Base-by-base conservation (phyloP, 2,113 vertebrate genomes). In the Phodopus roborovskii region DNA sequence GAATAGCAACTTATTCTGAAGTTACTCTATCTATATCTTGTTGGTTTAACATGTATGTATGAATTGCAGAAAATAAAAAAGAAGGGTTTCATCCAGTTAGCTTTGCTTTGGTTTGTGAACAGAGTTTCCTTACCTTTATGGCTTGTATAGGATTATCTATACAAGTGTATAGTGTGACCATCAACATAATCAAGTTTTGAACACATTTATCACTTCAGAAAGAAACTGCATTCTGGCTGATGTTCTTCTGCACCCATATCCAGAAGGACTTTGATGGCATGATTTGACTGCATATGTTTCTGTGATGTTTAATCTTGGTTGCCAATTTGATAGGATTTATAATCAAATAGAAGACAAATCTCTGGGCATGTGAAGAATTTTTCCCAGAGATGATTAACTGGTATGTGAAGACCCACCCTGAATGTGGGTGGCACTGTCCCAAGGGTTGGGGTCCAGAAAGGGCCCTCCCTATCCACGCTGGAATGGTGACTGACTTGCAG, bases 1-100 rank as follows among this genome's bases (percentile, higher is more conserved):
- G 86, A 96, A 86, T 5, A 45, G 39, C 88, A 94, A 88, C 60
- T 60, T 12, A 70, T 39, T 85, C 36, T 84, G 50, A 90, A 95
- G 33, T 77, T 75, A 79, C 56, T 42, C 33, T 26, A 77, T 22
- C 70, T 81, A 17, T 0, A 12, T 91, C 26, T 78, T 71, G 1
- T 82, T 85, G 48, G 36, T 58, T 89, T 42, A 87, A 36, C 11
- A 17, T 39, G 28, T 62, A n/a, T 45, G 1, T 81, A 36, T 30
- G 11, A 68, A 17, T 11, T 30, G 85, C 75, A 73, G 13, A 87
- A 92, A 78, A n/a, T 66, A 13, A 85, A 92, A 91, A 84, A 11
- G 24, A 92, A 88, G 33, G 19, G 15, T 74, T 95, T 91, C 16
- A 85, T 26, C 10, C 7, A 17, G 13, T 33, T 93, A 60, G 19